These are phyloP conservation scores for Albula glossodonta DNA, from an alignment of 2,113 vertebrate genomes.

Conservation along the genomic window DNA sequence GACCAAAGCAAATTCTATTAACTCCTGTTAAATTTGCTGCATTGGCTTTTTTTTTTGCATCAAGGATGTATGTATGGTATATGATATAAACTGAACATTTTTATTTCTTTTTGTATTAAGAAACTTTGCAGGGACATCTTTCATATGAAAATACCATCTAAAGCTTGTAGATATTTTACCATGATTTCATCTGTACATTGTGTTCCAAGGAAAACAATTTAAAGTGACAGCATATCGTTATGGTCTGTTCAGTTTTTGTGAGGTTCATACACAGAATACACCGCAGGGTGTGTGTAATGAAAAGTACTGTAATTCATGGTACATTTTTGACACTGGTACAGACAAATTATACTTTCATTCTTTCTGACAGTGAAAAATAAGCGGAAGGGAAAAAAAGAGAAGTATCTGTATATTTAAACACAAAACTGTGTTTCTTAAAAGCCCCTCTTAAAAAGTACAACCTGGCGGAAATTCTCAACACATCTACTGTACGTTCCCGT, in stretches of 20 bases:
- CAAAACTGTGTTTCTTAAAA: slow-evolving; percentile 45
- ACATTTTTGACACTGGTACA: neutral
- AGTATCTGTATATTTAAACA: slow-evolving; percentile 49
- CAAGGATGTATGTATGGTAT: neutral
- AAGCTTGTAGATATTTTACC: too few relatives aligned
- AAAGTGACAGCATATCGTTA: neutral
- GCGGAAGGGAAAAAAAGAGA: slow-evolving; percentile 39
- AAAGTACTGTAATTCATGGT: neutral
- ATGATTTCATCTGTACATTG: too few relatives aligned
- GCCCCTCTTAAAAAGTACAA: slow-evolving; percentile 39
- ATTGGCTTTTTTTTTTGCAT: slow-evolving; percentile 47
- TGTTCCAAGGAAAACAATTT: neutral
- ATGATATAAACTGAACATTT: neutral
- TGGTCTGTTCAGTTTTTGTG: neutral
- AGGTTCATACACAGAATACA: too few relatives aligned
- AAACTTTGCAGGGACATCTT: neutral
- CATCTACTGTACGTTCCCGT: slow-evolving; percentile 42
- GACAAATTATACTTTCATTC: neutral
- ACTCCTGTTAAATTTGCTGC: slow-evolving; percentile 51
- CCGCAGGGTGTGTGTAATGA: neutral
- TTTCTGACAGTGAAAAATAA: slow-evolving; percentile 30
- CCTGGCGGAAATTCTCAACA: slow-evolving; percentile 45
- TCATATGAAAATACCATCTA: neutral
- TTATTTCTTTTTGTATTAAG: neutral
- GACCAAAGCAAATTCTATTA: slow-evolving; percentile 60